These are phyloP conservation scores for Drosophila virilis DNA, from an alignment of 1,140 invertebrate species.

Conservation along the genomic window DNA sequence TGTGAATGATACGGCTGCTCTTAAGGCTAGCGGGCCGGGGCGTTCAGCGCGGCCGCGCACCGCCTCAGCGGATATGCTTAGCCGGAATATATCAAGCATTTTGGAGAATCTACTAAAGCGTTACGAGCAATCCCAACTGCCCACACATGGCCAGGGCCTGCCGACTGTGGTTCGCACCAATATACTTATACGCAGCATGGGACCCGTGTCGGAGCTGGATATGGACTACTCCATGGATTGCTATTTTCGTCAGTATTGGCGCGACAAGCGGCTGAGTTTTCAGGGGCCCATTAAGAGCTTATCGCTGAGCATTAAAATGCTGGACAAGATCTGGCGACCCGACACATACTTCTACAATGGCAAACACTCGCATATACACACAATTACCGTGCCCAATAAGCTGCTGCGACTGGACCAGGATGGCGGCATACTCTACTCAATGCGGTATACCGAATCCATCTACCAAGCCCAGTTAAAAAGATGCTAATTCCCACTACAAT, in stretches of 20 bases:
- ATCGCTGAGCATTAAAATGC: constrained; percentile 94
- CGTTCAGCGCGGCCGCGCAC: constrained; percentile 78
- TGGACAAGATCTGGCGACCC: constrained; percentile 97
- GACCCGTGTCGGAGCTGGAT: constrained; percentile 96
- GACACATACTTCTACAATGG: constrained; percentile 97
- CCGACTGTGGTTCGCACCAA: constrained; percentile 96
- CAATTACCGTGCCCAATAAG: constrained; percentile 97
- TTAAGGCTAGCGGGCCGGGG: not conserved
- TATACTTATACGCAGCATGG: constrained; percentile 97
- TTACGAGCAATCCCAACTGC: constrained; percentile 95
- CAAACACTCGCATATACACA: constrained; percentile 97
- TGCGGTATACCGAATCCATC: constrained; percentile 88
- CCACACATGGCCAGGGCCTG: constrained; percentile 91
- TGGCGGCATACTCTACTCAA: constrained; percentile 96
- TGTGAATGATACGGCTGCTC: constrained; percentile 12
- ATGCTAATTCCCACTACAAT: not conserved
- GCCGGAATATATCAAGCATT: constrained; percentile 92
- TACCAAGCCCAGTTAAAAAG: not conserved
- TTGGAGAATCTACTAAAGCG: constrained; percentile 94
- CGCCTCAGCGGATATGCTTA: constrained; percentile 88
- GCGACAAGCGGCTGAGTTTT: constrained; percentile 93
- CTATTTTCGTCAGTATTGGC: constrained; percentile 96
- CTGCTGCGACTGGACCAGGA: constrained; percentile 94
- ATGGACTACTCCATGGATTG: constrained; percentile 99
- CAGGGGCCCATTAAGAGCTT: constrained; percentile 91